Evolutionary conservation across 2,888 invertebrate genomes (phyloP).

Genomic region (Eueremaeus valkanovi): DNA sequence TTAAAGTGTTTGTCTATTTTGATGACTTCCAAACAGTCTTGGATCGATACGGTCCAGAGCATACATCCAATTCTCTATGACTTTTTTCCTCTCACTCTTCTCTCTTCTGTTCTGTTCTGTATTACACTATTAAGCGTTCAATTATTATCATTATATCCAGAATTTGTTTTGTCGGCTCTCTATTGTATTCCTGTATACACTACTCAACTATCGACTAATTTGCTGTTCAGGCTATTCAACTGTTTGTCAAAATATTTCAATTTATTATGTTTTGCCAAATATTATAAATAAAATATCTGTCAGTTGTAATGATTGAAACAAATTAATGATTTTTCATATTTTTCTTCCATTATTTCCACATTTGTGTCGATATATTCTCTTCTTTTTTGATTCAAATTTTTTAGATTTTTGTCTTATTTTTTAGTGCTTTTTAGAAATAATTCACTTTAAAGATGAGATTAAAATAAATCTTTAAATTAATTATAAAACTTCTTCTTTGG

Average conservation of each 20-base stretch:
- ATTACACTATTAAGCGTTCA: not conserved
- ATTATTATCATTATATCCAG: not conserved
- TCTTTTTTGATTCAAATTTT: not conserved
- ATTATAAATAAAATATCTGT: not conserved
- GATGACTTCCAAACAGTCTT: not conserved
- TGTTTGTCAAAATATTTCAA: not conserved
- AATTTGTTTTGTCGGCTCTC: conserved; percentile 2
- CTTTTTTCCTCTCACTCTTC: not conserved
- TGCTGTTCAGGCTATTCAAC: not conserved
- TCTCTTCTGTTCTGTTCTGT: not conserved
- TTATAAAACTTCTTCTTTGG: too few relatives aligned
- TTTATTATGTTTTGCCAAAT: not conserved
- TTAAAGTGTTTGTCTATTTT: not conserved
- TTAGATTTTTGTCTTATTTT: too few relatives aligned
- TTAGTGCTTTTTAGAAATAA: too few relatives aligned
- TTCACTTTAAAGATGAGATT: too few relatives aligned
- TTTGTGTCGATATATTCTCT: not conserved
- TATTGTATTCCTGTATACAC: not conserved
- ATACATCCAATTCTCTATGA: not conserved
- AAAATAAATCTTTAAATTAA: too few relatives aligned
- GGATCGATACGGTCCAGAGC: not conserved
- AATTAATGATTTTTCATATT: not conserved
- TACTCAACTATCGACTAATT: not conserved
- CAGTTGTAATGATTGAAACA: not conserved
- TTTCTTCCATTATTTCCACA: not conserved